These are phyloP conservation scores for Heliothis virescens DNA, from an alignment of 1,140 invertebrate genomes.

Conservation along the genomic window DNA sequence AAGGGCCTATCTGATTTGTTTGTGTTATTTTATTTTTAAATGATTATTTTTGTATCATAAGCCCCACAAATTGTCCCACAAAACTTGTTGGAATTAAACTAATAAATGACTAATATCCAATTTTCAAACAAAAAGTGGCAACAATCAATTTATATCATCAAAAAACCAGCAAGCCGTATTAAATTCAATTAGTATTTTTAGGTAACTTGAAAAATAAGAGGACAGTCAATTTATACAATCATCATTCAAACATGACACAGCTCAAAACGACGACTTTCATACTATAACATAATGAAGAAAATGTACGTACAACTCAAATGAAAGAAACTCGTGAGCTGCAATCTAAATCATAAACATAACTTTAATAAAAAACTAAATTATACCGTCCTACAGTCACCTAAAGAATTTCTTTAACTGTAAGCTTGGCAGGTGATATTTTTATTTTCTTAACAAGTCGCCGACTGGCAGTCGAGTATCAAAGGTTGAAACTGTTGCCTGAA, in stretches of 20 bases:
- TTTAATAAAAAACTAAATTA: constrained; percentile 34
- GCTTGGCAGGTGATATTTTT: constrained; percentile 57
- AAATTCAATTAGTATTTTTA: too few relatives aligned
- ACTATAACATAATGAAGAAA: constrained; percentile 7
- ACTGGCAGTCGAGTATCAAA: constrained; percentile 69
- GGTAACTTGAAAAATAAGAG: background rate
- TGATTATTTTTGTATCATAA: too few relatives aligned
- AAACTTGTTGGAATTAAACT: background rate
- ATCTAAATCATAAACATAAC: constrained; percentile 24
- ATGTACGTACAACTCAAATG: background rate
- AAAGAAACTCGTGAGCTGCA: constrained; percentile 17
- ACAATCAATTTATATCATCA: too few relatives aligned
- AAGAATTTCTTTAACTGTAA: constrained; percentile 40
- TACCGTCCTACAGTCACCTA: constrained; percentile 14
- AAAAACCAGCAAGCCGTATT: too few relatives aligned
- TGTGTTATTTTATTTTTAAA: background rate
- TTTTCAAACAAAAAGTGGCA: background rate
- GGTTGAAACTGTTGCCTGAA: constrained; percentile 66
- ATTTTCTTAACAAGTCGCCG: constrained; percentile 61
- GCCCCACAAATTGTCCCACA: background rate
- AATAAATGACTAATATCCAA: background rate
- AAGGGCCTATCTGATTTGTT: constrained; percentile 9
- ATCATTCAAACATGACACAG: background rate
- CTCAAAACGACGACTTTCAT: background rate
- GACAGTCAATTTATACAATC: background rate